Evolutionary conservation across 1,140 invertebrate species (phyloP), one percentile per base, ranked within the genome.

Genomic region (Scaptomyza pallida): DNA sequence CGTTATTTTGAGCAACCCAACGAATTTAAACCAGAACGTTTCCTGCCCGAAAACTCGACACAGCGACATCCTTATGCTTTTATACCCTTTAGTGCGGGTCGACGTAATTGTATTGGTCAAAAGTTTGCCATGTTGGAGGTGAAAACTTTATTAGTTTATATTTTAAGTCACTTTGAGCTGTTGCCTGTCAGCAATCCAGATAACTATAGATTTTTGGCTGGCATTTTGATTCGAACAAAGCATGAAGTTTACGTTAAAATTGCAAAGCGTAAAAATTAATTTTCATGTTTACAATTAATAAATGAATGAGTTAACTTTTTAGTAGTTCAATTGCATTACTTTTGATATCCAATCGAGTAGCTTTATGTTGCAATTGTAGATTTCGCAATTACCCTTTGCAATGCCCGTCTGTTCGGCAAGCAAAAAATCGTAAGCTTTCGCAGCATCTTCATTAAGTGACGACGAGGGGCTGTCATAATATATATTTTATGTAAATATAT

Each of bases 1-100:
- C 83, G 90, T 3, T 43, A 92, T 54, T 97, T 94, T 89, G 93
- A 95, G 16, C 93, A 97, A 79, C 96, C 96, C 0, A 90, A 95
- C 6, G 92, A 90, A 23, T 97, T 96, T 79, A 92, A 94, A 83
- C 96, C 96, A 0, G 95, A 96, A 30, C 92, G 96, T 85, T 97
- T 97, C 92, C 78, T 50, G 78, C 41, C 92, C 94, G 89, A 97
- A 96, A 92, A 82, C 93, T 30, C 85, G 21, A 8, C 78, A 75
- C 70, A 89, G 77, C 40, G 91, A 72, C 77, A 89, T 80, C 92
- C 82, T 0, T 93, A 90, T 75, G 72, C 92, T 6, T 94, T 92
- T 83, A 90, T 95, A 48, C 94, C 94, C 56, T 95, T 95, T 76
- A 79, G 78, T 26, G 78, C 69, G 6, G 78, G 75, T 2, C 70